These are phyloP conservation scores for Monodelphis domestica DNA, from an alignment of 2,797 vertebrate species.

Conservation along the genomic window DNA sequence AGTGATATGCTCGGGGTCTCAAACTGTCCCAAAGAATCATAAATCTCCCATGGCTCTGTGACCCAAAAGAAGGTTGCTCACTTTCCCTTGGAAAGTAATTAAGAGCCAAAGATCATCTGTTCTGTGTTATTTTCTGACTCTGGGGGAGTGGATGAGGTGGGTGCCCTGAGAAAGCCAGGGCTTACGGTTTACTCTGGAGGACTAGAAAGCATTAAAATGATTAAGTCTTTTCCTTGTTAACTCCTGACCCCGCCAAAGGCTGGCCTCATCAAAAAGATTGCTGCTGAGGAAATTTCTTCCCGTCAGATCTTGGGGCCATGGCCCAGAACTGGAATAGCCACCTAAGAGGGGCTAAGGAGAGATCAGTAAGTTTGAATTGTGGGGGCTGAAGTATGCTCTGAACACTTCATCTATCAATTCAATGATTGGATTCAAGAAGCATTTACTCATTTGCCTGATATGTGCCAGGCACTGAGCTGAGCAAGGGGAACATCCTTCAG, in stretches of 20 bases:
- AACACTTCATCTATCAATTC: background rate
- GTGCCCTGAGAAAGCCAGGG: background rate
- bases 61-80: background rate
- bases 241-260: background rate
- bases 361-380: background rate
- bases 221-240: background rate
- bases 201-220: background rate
- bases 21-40: slow-evolving; percentile 14
- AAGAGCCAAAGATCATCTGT: slow-evolving; percentile 15
- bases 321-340: background rate
- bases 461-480: background rate
- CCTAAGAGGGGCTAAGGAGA: background rate
- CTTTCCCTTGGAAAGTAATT: slow-evolving; percentile 9
- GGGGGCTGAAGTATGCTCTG: background rate
- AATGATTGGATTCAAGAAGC: background rate
- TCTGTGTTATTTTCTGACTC: background rate
- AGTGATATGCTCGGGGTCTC: background rate
- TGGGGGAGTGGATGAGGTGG: background rate
- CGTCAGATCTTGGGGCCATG: background rate
- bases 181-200: background rate
- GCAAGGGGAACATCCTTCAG: background rate
- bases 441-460: background rate
- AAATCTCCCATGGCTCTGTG: slow-evolving; percentile 27
- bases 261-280: background rate
- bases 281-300: background rate